Evolutionary conservation across 1,140 invertebrate species (phyloP).

Genomic region (Polyergus mexicanus): DNA sequence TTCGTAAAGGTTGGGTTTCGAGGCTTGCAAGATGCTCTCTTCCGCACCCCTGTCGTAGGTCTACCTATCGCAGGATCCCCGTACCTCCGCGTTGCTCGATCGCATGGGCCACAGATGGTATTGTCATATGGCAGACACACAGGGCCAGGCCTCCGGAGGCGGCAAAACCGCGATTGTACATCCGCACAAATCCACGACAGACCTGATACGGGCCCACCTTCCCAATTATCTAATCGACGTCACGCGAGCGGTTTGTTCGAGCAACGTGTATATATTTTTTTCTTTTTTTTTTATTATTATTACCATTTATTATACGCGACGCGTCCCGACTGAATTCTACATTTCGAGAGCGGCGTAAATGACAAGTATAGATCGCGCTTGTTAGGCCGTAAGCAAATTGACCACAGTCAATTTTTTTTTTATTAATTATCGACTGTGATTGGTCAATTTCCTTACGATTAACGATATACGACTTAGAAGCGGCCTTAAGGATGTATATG

Average conservation of each 20-base stretch:
- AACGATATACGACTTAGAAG: no score
- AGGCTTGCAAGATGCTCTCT: slow-evolving; percentile 78
- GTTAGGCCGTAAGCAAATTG: no score
- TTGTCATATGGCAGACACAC: slow-evolving; percentile 83
- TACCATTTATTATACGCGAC: no score
- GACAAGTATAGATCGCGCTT: background rate
- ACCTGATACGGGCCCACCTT: background rate
- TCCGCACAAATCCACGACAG: slow-evolving; percentile 68
- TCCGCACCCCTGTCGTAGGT: slow-evolving; percentile 52
- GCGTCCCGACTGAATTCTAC: background rate
- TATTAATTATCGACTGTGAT: no score
- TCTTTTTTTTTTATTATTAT: background rate
- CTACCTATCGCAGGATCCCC: slow-evolving; percentile 50
- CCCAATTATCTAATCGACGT: slow-evolving; percentile 70
- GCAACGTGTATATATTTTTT: background rate
- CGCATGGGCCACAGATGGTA: slow-evolving; percentile 81
- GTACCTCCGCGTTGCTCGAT: slow-evolving; percentile 32
- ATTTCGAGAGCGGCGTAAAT: background rate
- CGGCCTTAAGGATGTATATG: no score
- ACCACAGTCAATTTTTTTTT: no score
- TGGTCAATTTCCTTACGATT: no score
- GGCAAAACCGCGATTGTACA: slow-evolving; percentile 74
- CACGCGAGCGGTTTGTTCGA: slow-evolving; percentile 57
- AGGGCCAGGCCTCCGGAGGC: slow-evolving; percentile 64
- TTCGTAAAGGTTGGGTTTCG: slow-evolving; percentile 71